A percentile compares a stretch with the other conserved stretches of the same genome.
phyloP scores from a whole-genome alignment of 1,140 invertebrate genomes.

The Brachionus asplanchnoidis region DNA sequence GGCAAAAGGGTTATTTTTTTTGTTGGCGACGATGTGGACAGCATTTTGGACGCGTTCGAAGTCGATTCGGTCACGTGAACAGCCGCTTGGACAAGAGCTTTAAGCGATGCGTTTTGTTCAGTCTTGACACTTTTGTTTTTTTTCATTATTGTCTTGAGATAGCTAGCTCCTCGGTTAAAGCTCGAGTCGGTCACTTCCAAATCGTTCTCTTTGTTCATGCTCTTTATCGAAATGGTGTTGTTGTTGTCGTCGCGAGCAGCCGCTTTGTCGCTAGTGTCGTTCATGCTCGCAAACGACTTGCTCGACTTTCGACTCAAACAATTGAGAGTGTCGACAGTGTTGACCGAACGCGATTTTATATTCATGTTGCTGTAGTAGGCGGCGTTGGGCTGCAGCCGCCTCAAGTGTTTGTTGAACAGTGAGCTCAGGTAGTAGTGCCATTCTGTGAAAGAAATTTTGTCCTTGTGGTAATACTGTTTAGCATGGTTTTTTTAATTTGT shows the following conservation, averaged over 20 bases:
- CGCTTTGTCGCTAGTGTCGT: not conserved
- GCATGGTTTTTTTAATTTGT: not conserved
- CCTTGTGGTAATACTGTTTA: not conserved
- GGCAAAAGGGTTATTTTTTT: constrained; percentile 15
- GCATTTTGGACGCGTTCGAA: constrained; percentile 1
- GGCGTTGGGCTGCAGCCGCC: not conserved
- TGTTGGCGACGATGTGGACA: not conserved
- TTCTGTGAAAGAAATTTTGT: constrained; percentile 13
- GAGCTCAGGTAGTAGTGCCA: not conserved
- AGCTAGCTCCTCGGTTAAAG: not conserved
- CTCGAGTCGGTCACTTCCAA: not conserved
- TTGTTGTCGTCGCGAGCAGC: not conserved
- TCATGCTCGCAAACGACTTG: not conserved
- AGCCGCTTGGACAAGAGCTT: constrained; percentile 22
- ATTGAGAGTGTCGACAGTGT: not conserved
- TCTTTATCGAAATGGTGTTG: not conserved
- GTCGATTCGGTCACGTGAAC: constrained; percentile 14
- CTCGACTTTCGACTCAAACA: not conserved
- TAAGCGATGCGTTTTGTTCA: not conserved
- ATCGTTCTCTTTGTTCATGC: constrained; percentile 18
- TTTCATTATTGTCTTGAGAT: constrained; percentile 21
- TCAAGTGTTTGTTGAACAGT: not conserved
- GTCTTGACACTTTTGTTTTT: not conserved
- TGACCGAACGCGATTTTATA: not conserved
- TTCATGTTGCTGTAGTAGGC: constrained; percentile 7